These are phyloP conservation scores for Asteroscopus sphinx DNA, from an alignment of 2,888 invertebrate genomes.

Conservation along the genomic window DNA sequence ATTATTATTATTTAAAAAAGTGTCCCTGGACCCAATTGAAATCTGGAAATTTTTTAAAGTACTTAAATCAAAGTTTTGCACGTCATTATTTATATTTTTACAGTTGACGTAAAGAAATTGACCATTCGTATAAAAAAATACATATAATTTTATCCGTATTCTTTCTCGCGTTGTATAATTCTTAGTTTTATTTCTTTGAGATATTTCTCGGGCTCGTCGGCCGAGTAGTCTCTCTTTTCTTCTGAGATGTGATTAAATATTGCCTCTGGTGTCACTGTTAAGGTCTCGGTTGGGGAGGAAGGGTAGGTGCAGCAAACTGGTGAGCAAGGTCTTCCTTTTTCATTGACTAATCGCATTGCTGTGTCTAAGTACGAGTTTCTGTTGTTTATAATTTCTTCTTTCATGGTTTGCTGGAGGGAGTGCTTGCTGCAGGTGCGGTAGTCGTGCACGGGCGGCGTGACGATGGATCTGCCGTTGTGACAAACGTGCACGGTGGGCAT, in stretches of 20 bases:
- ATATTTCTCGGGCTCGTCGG: conserved; percentile 83
- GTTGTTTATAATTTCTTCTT: conserved; percentile 29
- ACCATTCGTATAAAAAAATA: conserved; percentile 5
- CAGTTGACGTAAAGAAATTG: conserved; percentile 17
- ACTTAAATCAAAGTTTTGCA: not conserved
- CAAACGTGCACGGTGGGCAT: conserved; percentile 51
- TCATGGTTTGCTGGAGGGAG: conserved; percentile 11
- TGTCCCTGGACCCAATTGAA: not conserved
- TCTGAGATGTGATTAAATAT: conserved; percentile 67
- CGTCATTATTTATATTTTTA: too few relatives aligned
- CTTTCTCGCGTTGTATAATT: conserved; percentile 51
- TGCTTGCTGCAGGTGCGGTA: conserved; percentile 31
- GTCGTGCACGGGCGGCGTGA: conserved; percentile 33
- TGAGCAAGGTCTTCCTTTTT: conserved; percentile 30
- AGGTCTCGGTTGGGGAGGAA: conserved; percentile 36
- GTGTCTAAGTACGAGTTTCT: conserved; percentile 30
- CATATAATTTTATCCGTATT: conserved; percentile 47
- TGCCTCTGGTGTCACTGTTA: conserved; percentile 38
- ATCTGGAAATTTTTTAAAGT: not conserved
- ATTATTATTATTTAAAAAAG: too few relatives aligned
- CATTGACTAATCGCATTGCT: conserved; percentile 11
- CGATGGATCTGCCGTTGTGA: conserved; percentile 46
- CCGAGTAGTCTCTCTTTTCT: conserved; percentile 76
- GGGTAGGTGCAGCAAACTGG: conserved; percentile 42
- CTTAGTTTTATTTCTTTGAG: conserved; percentile 66